Conservation (phyloP, 2,888 invertebrate species). For the Crossocerus cetratus region DNA sequence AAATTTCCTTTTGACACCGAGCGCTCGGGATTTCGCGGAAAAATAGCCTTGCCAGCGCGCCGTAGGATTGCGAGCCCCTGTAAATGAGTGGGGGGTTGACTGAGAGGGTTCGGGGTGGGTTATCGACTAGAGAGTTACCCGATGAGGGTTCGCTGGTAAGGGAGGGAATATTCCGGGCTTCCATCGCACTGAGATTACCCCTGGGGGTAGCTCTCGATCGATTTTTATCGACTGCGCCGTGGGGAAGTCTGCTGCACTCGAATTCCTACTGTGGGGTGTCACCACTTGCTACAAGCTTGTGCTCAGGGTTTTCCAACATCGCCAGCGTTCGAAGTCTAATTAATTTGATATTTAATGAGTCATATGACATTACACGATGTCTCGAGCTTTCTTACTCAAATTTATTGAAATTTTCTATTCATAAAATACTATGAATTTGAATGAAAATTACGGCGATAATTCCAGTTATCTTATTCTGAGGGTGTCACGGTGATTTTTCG, state of each 20-base stretch:
- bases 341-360: too few species aligned
- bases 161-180: neutral
- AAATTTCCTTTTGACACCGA: too few species aligned
- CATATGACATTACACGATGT: too few species aligned
- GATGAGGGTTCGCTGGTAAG: conserved; percentile 3
- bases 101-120: neutral
- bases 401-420: too few species aligned
- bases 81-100: neutral
- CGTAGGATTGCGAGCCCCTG: too few species aligned
- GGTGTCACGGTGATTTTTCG: neutral
- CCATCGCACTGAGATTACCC: conserved; percentile 16
- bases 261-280: conserved; percentile 46
- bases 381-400: too few species aligned
- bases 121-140: conserved; percentile 24
- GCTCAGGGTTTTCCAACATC: too few species aligned
- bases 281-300: conserved; percentile 51
- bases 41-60: too few species aligned
- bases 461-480: too few species aligned
- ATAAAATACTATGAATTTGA: too few species aligned
- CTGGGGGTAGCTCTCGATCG: conserved; percentile 31
- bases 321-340: too few species aligned
- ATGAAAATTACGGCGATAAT: too few species aligned
- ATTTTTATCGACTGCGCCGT: conserved; percentile 51
- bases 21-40: neutral
- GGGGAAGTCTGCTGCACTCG: neutral